Base-by-base conservation (phyloP, 2,113 vertebrate species). In the Microcebus tavaratra region DNA sequence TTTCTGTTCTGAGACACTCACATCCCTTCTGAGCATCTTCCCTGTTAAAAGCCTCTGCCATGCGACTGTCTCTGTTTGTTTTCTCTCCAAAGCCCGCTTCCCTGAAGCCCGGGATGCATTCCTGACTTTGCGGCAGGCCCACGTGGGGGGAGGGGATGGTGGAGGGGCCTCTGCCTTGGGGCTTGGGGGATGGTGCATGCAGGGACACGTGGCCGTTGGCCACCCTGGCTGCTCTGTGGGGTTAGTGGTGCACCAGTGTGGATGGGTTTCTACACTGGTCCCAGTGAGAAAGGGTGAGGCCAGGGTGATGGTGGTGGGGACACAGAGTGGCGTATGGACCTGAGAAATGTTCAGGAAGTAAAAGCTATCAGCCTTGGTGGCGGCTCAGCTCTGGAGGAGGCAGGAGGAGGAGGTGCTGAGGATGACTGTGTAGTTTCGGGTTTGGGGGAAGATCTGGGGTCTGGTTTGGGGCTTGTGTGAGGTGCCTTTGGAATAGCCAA, bases 281-380 rank as follows among this genome's bases (percentile, higher is more conserved):
- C 65, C 57, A 39, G 6, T 65, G 39, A 90, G 67, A n/a, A 72
- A 9, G 14, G 20, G 61, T 34, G 3, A 76, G 89, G 48, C 59
- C 20, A 29, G 63, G 89, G 36, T 65, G 31, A 10, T 1, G 14
- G 53, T 0, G 34, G 45, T 34, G 55, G 45, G 50, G 50, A 94
- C 3, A 13, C 8, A 50, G 18, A 39, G 50, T 48, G 42, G 27
- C 3, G 18, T 39, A 2, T 18, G 53, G 27, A 4, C 73, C 42
- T 80, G 53, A 53, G 94, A 53, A 65, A 6, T 17, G 25, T 14
- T 73, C 42, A 14, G 65, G 31, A 76, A 7, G n/a, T 29, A 15
- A 70, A 3, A 36, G 0, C 17, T 11, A 4, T 17, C 1, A 20
- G 6, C 27, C 34, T 21, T 25, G 3, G 68, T 15, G n/a, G 31